These are phyloP conservation scores for Caenorhabditis sulstoni DNA, from an alignment of 2,888 invertebrate species.

Conservation along the genomic window DNA sequence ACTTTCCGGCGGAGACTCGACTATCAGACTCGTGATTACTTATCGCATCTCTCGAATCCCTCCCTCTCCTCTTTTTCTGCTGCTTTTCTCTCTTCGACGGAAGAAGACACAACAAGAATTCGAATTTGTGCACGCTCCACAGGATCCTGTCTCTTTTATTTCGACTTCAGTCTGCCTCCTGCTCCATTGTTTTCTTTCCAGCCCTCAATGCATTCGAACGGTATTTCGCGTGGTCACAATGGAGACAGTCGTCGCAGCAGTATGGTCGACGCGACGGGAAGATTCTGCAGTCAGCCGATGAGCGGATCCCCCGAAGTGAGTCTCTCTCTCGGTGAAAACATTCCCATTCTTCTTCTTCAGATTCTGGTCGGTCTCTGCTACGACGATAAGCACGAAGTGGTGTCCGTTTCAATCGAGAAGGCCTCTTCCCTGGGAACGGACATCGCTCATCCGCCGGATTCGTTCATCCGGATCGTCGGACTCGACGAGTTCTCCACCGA, in stretches of 20 bases:
- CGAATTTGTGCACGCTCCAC: conserved; percentile 54
- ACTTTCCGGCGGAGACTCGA: not conserved
- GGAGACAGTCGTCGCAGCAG: conserved; percentile 72
- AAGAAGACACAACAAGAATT: conserved; percentile 44
- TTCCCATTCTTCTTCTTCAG: conserved; percentile 26
- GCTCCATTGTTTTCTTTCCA: conserved; percentile 32
- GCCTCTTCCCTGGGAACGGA: conserved; percentile 58
- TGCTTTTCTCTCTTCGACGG: not conserved
- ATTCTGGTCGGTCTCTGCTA: conserved; percentile 72
- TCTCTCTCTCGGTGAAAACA: not conserved
- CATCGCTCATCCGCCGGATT: conserved; percentile 65
- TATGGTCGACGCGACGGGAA: conserved; percentile 74
- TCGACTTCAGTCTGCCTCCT: not conserved
- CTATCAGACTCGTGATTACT: not conserved
- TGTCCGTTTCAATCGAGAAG: conserved; percentile 71
- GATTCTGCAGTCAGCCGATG: conserved; percentile 74
- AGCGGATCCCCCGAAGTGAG: conserved; percentile 71
- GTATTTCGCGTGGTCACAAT: conserved; percentile 47
- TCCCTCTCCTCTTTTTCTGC: not conserved
- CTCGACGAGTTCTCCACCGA: conserved; percentile 71
- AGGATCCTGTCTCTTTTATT: conserved; percentile 24
- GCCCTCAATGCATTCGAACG: conserved; percentile 60
- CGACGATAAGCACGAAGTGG: conserved; percentile 65
- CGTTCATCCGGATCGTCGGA: conserved; percentile 71
- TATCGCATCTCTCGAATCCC: not conserved